Evolutionary conservation across 2,888 invertebrate genomes (phyloP), one percentile per base, ranked within the genome.

Genomic region (Clunio marinus): DNA sequence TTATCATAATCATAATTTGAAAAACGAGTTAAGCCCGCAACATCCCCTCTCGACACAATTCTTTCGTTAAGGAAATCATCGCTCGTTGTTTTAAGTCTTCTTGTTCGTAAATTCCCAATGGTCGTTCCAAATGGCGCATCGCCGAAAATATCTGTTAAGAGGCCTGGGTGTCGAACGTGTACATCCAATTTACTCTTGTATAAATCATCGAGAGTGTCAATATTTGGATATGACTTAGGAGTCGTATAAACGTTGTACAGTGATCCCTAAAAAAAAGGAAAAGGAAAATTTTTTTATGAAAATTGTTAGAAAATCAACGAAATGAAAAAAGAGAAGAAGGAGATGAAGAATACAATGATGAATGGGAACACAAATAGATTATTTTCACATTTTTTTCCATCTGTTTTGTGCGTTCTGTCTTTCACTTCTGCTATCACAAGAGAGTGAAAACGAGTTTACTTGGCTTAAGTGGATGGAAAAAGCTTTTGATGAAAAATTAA

Each of bases 61-160:
- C 51, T 28, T 65, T 28, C 10, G 45, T 45, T 45, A 7, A 41
- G 17, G 24, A 45, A 45, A 58, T 70, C 60, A 60, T 70, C 69
- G 32, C 66, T 60, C 8, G 62, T 57, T 1, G 32, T 20, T 28
- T 37, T 60, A 35, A 70, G 28, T 25, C 59, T 68, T 32, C n/a
- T n/a, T n/a, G 22, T 46, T 25, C 59, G 55, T 25, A 70, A 60
- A 37, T 69, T 59, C 4, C 68, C 70, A 4, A 71, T 37, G 13
- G 67, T 25, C 2, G 60, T 69, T 66, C 70, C 70, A 0, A 63
- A 66, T 28, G 59, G 10, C 25, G 65, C 68, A 17, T 68, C 68
- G 1, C 71, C 71, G 63, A 72, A 71, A n/a, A 71, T 41, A 68
- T 72, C 72, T 17, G 59, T 70, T 25, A 70, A 69, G 17, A 71